Percentiles rank a stretch among this genome's conserved stretches.
Evolutionary conservation across 2,113 vertebrate species (phyloP).

Genomic region (Nycticebus coucang): DNA sequence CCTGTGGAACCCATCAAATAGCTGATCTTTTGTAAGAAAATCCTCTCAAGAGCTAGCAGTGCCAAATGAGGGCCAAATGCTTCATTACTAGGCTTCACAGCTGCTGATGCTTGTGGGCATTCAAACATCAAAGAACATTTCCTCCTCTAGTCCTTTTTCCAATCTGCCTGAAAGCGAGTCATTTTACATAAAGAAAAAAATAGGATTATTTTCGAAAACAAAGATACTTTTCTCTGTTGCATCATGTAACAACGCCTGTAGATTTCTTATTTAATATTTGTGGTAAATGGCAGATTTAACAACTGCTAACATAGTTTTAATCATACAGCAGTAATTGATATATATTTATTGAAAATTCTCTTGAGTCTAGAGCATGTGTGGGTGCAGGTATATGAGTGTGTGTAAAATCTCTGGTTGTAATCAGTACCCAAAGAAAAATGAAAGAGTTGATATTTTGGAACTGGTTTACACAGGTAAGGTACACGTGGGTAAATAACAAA

Average conservation of each 20-base stretch:
- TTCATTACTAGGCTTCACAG: conserved; percentile 77
- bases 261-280: conserved; percentile 12
- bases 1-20: conserved; percentile 81
- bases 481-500: neutral
- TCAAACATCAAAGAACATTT: conserved; percentile 59
- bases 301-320: neutral
- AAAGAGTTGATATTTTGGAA: neutral
- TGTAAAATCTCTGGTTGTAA: neutral
- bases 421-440: neutral
- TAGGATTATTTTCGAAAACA: neutral
- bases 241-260: neutral
- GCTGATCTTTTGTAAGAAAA: conserved; percentile 69
- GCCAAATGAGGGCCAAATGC: conserved; percentile 82
- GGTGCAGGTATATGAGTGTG: no score
- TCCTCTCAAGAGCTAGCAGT: conserved; percentile 70
- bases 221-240: neutral
- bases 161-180: conserved; percentile 73
- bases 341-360: neutral
- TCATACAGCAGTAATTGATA: neutral
- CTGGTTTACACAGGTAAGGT: neutral
- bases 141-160: conserved; percentile 47
- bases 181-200: conserved; percentile 60
- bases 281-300: neutral
- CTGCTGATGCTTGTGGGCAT: conserved; percentile 75
- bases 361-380: neutral